Conservation (phyloP, 1,140 invertebrate genomes). For the Tenebrio molitor region DNA sequence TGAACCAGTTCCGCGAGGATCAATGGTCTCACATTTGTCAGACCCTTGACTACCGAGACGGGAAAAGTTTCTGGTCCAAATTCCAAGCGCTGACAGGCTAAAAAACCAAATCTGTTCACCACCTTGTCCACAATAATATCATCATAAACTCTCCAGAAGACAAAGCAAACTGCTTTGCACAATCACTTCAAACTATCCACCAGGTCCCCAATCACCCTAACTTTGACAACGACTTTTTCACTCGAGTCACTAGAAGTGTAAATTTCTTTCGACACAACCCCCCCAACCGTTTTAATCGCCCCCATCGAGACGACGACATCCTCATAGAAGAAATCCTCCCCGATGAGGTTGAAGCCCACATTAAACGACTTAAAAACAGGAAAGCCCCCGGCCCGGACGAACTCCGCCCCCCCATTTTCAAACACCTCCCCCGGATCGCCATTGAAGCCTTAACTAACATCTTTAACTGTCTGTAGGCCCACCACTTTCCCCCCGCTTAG, state of each 20-base stretch:
- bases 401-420: conserved; percentile 28
- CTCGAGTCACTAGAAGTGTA: background rate
- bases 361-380: too few species aligned
- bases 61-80: background rate
- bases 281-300: background rate
- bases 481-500: conserved; percentile 52
- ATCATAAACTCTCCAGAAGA: background rate
- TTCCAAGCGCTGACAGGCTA: background rate
- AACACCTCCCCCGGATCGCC: conserved; percentile 48
- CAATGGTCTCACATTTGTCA: background rate
- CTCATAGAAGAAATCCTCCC: too few species aligned
- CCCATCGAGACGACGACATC: background rate
- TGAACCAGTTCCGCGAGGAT: background rate
- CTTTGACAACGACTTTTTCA: background rate
- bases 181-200: background rate
- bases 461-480: conserved; percentile 41
- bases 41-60: background rate
- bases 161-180: background rate
- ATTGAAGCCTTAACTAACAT: conserved; percentile 45
- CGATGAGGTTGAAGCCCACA: too few species aligned
- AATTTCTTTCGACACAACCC: background rate
- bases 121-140: background rate
- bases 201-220: background rate
- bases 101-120: background rate
- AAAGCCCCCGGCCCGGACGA: too few species aligned